Evolutionary conservation across 2,797 vertebrate genomes (phyloP).

Genomic region (Fundulus diaphanus): DNA sequence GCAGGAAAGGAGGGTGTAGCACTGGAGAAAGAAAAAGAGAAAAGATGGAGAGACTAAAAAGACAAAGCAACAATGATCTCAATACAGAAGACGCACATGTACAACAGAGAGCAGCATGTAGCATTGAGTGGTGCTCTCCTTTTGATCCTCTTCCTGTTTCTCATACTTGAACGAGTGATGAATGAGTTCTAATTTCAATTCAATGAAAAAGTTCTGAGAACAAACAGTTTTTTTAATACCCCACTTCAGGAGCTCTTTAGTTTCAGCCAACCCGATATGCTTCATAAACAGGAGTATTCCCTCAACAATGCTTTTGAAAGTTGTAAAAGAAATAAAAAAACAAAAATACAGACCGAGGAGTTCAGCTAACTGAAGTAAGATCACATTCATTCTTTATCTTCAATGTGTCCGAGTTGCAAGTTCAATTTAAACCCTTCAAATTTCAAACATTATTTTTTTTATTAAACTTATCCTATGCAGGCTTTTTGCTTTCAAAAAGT

Average conservation of each 20-base stretch:
- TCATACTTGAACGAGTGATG: constrained; percentile 26
- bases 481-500: too few species aligned
- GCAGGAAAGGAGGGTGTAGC: neutral
- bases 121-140: constrained; percentile 1
- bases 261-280: constrained; percentile 6
- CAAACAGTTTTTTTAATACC: constrained; percentile 19
- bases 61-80: neutral
- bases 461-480: too few species aligned
- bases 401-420: too few species aligned
- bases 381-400: too few species aligned
- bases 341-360: neutral
- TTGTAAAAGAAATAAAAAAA: too few species aligned
- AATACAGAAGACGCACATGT: neutral
- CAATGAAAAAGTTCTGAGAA: constrained; percentile 44
- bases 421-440: too few species aligned
- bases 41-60: constrained; percentile 5
- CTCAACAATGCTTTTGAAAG: neutral
- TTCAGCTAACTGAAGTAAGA: neutral
- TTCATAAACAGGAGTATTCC: neutral
- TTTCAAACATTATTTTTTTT: too few species aligned
- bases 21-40: constrained; percentile 7
- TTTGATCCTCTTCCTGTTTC: constrained; percentile 5
- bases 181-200: constrained; percentile 45
- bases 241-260: constrained; percentile 18
- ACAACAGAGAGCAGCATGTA: neutral